These are phyloP conservation scores for Ischnus inquisitorius DNA, from an alignment of 2,888 invertebrate species.

Conservation along the genomic window DNA sequence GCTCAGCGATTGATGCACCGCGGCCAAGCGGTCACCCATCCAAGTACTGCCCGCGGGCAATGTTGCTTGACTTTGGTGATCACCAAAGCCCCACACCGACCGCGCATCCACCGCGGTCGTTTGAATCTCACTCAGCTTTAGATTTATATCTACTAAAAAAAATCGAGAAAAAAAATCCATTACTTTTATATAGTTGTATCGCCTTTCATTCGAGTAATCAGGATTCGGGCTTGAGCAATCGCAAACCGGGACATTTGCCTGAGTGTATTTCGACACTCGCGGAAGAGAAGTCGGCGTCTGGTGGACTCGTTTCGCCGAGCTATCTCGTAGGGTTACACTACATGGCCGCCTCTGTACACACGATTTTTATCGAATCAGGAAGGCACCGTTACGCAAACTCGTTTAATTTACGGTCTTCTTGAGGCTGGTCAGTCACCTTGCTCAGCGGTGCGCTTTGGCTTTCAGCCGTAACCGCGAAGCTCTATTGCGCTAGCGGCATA, in stretches of 20 bases:
- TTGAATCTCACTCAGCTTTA: too few relatives aligned
- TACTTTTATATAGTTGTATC: too few relatives aligned
- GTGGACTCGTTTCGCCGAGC: conserved; percentile 7
- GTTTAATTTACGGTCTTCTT: conserved; percentile 66
- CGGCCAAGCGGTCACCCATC: too few relatives aligned
- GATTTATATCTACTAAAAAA: too few relatives aligned
- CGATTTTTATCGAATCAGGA: conserved; percentile 53
- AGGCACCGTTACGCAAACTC: conserved; percentile 69
- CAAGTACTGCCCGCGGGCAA: too few relatives aligned
- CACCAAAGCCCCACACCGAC: too few relatives aligned
- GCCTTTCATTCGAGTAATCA: too few relatives aligned
- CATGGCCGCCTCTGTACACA: background rate
- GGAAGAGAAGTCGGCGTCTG: background rate
- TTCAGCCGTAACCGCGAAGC: conserved; percentile 19
- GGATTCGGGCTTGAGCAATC: too few relatives aligned
- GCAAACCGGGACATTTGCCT: background rate
- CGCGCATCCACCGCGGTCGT: too few relatives aligned
- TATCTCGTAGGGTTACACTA: background rate
- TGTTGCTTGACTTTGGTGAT: too few relatives aligned
- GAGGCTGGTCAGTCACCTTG: conserved; percentile 68
- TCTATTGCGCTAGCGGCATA: background rate
- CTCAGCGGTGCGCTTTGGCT: conserved; percentile 33
- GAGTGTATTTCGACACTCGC: conserved; percentile 12
- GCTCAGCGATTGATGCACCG: too few relatives aligned
- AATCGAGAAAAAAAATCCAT: too few relatives aligned